Evolutionary conservation across 2,797 vertebrate genomes (phyloP), one percentile per base, ranked within the genome.

Genomic region (Scomberomorus guttatus): DNA sequence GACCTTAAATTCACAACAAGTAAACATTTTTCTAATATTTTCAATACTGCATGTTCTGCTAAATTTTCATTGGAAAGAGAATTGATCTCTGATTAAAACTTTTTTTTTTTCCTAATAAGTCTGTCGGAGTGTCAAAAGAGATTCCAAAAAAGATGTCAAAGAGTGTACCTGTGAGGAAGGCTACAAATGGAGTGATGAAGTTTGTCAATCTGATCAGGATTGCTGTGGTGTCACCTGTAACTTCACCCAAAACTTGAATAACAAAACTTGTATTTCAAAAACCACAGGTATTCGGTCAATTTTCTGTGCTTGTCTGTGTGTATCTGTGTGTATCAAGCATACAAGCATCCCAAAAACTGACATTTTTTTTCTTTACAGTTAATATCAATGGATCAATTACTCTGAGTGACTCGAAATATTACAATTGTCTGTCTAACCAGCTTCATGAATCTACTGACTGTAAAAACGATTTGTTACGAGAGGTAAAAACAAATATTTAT

Each of bases 391-490:
- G 93, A 68, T 8, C 3, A 8, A 0, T 92, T n/a, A 42, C 0
- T 2, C 6, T 92, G 11, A 0, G 0, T 0, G 0, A 0, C 0
- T 0, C 0, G 0, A 0, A 0, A 0, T 54, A 64, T 62, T 0
- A 0, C 0, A 0, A 0, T 0, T 72, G 82, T 60, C 9, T 82
- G 55, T 0, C 0, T 4, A 4, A 2, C 2, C 0, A 0, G 0
- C 1, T 44, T 1, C 0, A 0, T 0, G 0, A 0, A 0, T 51
- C 37, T 67, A 1, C 0, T 11, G 0, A 0, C 0, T 39, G 74
- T 51, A 11, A 55, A 0, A 0, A 0, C 0, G 0, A 0, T 0
- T 1, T 90, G n/a, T 17, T 25, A 20, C 0, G 0, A 0, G 0
- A 5, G 73, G 94, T 94, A 82, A 82, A 63, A 62, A 20, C 2